Evolutionary conservation across 2,888 invertebrate genomes (phyloP).

Genomic region (Anthophora plumipes): DNA sequence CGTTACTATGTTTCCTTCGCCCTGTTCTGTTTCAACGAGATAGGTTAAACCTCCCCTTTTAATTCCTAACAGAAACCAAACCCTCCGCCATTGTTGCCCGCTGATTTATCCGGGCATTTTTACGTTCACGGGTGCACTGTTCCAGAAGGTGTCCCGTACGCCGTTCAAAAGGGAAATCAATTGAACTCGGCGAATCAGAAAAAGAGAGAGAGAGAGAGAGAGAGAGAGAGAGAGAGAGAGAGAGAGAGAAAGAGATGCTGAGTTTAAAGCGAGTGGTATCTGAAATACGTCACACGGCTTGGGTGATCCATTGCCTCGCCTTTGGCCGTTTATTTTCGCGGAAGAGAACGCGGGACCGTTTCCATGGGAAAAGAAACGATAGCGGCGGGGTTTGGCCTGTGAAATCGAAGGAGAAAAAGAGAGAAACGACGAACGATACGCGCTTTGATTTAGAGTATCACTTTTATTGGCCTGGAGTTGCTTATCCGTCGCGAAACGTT

Average conservation of each 20-base stretch:
- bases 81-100: neutral
- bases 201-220: neutral
- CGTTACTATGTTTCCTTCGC: too few relatives aligned
- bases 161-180: constrained; percentile 22
- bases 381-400: neutral
- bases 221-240: neutral
- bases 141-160: neutral
- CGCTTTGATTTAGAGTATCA: constrained; percentile 57
- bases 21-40: too few relatives aligned
- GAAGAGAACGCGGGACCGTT: neutral
- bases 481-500: constrained; percentile 38
- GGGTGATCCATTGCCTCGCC: constrained; percentile 40
- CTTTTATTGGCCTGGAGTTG: constrained; percentile 52
- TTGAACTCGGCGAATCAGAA: neutral
- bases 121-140: neutral
- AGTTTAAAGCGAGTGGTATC: constrained; percentile 19
- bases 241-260: neutral
- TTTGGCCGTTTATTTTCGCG: constrained; percentile 33
- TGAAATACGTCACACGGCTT: constrained; percentile 33
- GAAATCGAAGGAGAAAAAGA: constrained; percentile 9
- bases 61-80: too few relatives aligned
- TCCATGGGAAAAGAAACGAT: neutral
- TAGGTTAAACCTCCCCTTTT: neutral
- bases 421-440: constrained; percentile 30
- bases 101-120: constrained; percentile 1